Evolutionary conservation across 2,113 vertebrate species (phyloP), one percentile per base, ranked within the genome.

Genomic region (Tenebrosternarchus preto): DNA sequence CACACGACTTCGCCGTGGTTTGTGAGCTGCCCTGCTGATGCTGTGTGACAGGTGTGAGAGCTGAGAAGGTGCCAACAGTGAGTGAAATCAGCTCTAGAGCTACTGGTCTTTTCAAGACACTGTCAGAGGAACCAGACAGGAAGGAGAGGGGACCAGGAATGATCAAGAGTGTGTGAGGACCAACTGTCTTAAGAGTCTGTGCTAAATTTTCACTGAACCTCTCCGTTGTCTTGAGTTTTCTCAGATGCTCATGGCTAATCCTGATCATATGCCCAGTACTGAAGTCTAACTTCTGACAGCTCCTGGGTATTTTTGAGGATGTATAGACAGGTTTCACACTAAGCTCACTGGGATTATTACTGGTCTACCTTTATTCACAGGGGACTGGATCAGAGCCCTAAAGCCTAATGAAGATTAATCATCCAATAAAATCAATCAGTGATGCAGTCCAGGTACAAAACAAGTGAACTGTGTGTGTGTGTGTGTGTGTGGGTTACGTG

Each of bases 401-500:
- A 85, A 80, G 76, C 53, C 85, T 91, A 92, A 93, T 90, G 86
- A 90, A 91, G 90, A 92, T 85, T 80, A 90, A 90, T 92, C 86
- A 87, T 90, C 88, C 85, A 80, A 86, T 88, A 85, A 82, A 88
- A 87, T 85, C 76, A 67, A 91, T 92, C 90, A 82, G 91, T 88
- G 88, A 85, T 84, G 80, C 77, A 87, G 81, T 83, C 73, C 76
- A 76, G 76, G 71, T 73, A 83, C 59, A 83, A 73, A 79, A 43
- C 36, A 60, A n/a, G 31, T 57, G 9, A 20, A 59, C 3, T 36
- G 33, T 39, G n/a, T 27, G 15, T 20, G 57, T 15, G 24, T 29
- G 73, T 46, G 8, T 5, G 31, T 46, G 27, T 31, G 22, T 12
- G n/a, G 11, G 56, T 12, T n/a, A 33, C 27, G 73, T 43, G 16